Base-by-base conservation (phyloP, 1,140 invertebrate species). In the Brachionus koreanus region DNA sequence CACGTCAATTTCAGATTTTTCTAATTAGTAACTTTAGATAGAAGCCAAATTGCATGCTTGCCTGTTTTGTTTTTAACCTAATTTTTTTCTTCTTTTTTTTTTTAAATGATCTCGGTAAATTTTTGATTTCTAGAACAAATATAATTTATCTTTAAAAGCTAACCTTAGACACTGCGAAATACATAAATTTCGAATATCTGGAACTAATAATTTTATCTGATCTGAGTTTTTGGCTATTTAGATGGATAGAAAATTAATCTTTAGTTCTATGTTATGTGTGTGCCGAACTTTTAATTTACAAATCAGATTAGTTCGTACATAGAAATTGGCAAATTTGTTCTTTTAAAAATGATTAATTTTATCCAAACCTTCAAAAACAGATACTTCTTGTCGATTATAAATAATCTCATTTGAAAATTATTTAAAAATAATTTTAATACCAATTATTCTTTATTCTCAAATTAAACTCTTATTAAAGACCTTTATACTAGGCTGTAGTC, bases 11-110 rank as follows among this genome's bases (percentile, higher is more conserved):
- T 25, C 19, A 16, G 19, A 57, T 57, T 57, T n/a, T n/a, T 57
- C 49, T 57, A 57, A 57, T 57, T 57, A 25, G 19, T 57, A 57
- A 16, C 16, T 57, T 57, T 57, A 23, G 49, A 29, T 57, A 9
- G n/a, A 57, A 57, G n/a, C 49, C n/a, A 57, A 57, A 57, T 57
- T 57, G 49, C 49, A 57, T 57, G 49, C 49, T 57, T 57, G 49
- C 49, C 49, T 57, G 49, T 57, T 57, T 57, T 57, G n/a, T 57
- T 57, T 57, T 57, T 57, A 57, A 57, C 49, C 49, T 23, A 57
- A 57, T 57, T 29, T 29, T 29, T 29, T 57, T 57, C 9, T 19
- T 23, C 9, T 23, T 57, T 57, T 57, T 23, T 19, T 23, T 25
- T 23, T 57, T 57, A 7, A 57, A 57, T 19, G 49, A 57, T 57